phyloP scores from a whole-genome alignment of 2,797 vertebrate genomes.

The Channallabes apus region DNA sequence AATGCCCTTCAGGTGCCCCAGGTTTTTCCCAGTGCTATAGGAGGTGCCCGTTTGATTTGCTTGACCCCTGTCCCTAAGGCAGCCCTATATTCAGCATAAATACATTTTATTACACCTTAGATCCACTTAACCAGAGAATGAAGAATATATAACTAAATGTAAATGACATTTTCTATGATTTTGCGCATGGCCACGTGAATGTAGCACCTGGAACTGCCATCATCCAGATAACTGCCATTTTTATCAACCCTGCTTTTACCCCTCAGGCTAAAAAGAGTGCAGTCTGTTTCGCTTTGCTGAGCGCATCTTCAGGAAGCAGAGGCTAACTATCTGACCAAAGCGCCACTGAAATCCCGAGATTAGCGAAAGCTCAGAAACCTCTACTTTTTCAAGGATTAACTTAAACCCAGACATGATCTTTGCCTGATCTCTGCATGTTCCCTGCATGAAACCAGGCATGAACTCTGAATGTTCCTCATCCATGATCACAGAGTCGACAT shows the following conservation, averaged over 20 bases:
- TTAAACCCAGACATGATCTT: not conserved
- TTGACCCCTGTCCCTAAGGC: not conserved
- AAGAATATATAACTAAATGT: not conserved
- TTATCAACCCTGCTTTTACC: not conserved
- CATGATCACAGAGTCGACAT: not conserved
- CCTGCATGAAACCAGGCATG: too few relatives aligned
- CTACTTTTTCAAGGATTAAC: constrained; percentile 6
- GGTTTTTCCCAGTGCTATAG: not conserved
- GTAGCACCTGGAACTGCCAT: not conserved
- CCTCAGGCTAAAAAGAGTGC: not conserved
- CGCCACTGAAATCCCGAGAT: constrained; percentile 9
- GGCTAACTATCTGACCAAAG: constrained; percentile 7
- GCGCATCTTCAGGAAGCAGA: constrained; percentile 11
- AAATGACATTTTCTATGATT: not conserved
- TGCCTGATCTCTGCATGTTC: not conserved
- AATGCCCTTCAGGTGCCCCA: not conserved
- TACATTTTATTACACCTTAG: not conserved
- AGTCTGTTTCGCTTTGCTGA: not conserved
- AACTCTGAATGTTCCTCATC: too few relatives aligned
- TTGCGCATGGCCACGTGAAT: not conserved
- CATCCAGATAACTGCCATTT: constrained; percentile 12
- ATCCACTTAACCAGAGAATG: not conserved
- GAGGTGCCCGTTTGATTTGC: not conserved
- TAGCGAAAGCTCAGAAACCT: not conserved
- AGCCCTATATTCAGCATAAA: not conserved